phyloP scores from a whole-genome alignment of 1,140 invertebrate species.

The Sycobia sp. region DNA sequence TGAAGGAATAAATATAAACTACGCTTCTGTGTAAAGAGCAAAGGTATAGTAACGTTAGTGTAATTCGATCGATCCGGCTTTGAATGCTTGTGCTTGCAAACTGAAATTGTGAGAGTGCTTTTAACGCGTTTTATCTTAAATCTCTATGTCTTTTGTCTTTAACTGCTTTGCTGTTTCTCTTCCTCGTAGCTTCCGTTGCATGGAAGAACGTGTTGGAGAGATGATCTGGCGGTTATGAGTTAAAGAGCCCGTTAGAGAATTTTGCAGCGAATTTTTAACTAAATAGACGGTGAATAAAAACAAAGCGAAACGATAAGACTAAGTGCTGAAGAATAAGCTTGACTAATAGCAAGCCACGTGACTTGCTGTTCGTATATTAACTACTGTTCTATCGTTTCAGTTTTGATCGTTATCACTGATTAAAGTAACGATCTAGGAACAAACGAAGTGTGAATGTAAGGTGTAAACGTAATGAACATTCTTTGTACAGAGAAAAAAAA shows the following conservation, averaged over 20 bases:
- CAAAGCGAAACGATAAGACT: slow-evolving; percentile 21
- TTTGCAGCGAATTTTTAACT: slow-evolving; percentile 25
- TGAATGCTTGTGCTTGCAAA: slow-evolving; percentile 37
- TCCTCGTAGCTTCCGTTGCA: slow-evolving; percentile 11
- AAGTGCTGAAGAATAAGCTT: slow-evolving; percentile 30
- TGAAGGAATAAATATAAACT: slow-evolving; percentile 9
- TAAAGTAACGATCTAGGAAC: slow-evolving; percentile 34
- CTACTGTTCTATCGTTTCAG: slow-evolving; percentile 39
- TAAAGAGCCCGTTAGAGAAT: slow-evolving; percentile 17
- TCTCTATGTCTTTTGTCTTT: slow-evolving; percentile 30
- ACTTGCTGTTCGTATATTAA: slow-evolving; percentile 39
- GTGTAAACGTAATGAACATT: slow-evolving; percentile 35
- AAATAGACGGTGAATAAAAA: slow-evolving; percentile 7
- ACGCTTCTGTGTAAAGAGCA: slow-evolving; percentile 23
- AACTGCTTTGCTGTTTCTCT: slow-evolving; percentile 18
- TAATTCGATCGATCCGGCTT: slow-evolving; percentile 32
- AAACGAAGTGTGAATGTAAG: slow-evolving; percentile 35
- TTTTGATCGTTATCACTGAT: slow-evolving; percentile 38
- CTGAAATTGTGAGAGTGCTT: slow-evolving; percentile 33
- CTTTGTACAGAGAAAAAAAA: slow-evolving; percentile 38
- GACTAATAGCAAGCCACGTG: slow-evolving; percentile 25
- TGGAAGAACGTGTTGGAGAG: not conserved
- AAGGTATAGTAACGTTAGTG: slow-evolving; percentile 21
- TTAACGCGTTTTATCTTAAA: slow-evolving; percentile 35
- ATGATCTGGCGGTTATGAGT: not conserved